Evolutionary conservation across 2,888 invertebrate genomes (phyloP), one percentile per base, ranked within the genome.

Genomic region (Scaptomyza cyrtandrae): DNA sequence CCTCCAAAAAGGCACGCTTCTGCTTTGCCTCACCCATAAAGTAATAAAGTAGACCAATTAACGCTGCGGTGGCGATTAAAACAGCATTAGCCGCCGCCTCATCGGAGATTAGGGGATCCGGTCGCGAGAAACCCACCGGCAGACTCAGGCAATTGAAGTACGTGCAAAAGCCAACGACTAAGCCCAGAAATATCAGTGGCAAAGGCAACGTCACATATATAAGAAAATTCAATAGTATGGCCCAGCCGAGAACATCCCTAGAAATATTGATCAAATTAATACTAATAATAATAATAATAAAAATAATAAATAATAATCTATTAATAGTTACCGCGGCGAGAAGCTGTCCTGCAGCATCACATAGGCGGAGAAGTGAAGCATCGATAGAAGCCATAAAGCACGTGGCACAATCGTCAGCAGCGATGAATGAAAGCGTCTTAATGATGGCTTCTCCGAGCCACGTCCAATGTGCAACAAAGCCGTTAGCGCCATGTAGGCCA

Each of bases 1-100:
- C 98, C 92, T 98, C 97, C 71, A 96, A 93, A 91, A 98, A 98
- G 46, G 98, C 97, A 62, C 95, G 93, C 49, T 98, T 94, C 89
- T 98, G 98, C 92, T 97, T 97, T 77, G 95, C 95, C 91, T 98
- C 98, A 78, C 95, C 95, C 90, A 96, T 94, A 65, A 95, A 94
- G 90, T 95, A 96, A 44, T 95, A 95, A 63, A 95, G 93, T 37
- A 95, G 91, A 0, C 98, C 98, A 80, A 98, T 93, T 31, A 95
- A 90, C 63, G 96, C 95, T 13, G 97, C 95, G 55, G 96, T 95
- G 61, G 95, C 83, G 75, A 97, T 93, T 48, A 97, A 92, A 37
- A 96, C 93, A 54, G 94, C 93, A 91, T 96, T 96, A 33, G 96
- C 95, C 74, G 94, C 92, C 92, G 96, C 93, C 93, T 93, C 93